Evolutionary conservation across 2,113 vertebrate genomes (phyloP), one percentile per base, ranked within the genome.

Genomic region (Cnemophilus loriae): DNA sequence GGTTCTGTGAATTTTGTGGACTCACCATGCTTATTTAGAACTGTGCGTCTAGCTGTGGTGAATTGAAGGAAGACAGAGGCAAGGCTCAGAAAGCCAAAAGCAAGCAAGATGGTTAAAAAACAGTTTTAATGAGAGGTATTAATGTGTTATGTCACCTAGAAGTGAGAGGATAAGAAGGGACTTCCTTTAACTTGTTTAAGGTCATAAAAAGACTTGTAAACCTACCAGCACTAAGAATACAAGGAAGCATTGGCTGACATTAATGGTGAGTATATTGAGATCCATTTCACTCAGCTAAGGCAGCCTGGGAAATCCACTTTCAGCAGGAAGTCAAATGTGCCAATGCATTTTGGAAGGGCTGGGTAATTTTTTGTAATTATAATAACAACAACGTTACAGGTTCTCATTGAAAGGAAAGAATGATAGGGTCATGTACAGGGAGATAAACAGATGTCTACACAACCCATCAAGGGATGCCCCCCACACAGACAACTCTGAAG

Each of bases 161-260:
- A 81, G 39, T 87, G 37, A 86, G 47, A n/a, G 32, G 56, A 50
- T 93, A 63, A 91, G 57, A 85, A 28, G 13, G 30, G 39, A 56
- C 64, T 95, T 93, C 22, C 73, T 87, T 75, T 89, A 79, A 91
- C 64, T 41, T 76, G 49, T 33, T 76, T 55, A 91, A 89, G 80
- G 57, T 95, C 87, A 82, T 79, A 60, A 83, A 96, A 94, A 78
- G 41, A 23, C 70, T 89, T 89, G 26, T 93, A 93, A 93, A 94
- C 83, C 41, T 2, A 7, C 17, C 70, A 81, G 16, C 44, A 69
- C 33, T 65, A 94, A 85, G 70, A 91, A 91, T 87, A 88, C 82
- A 89, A 81, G 75, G 59, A 83, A 71, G 84, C 44, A 52, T 69
- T 17, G 37, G n/a, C 55, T 93, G 61, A 80, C 47, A 57, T 69